These are phyloP conservation scores for Megaceryle maxima DNA, from an alignment of 2,113 vertebrate genomes.

Conservation along the genomic window DNA sequence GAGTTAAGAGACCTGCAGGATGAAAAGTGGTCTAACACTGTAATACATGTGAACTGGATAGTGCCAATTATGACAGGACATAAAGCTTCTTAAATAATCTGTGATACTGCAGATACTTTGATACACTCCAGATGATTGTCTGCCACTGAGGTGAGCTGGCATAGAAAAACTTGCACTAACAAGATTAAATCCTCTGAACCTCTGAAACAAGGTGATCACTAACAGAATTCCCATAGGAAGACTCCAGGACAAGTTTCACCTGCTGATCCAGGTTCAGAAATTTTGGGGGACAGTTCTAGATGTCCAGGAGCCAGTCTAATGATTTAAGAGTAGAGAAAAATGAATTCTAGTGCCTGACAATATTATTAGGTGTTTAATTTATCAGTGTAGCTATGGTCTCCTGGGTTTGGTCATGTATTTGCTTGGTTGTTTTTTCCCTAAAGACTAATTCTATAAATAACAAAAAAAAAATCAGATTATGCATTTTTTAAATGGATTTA, in stretches of 20 bases:
- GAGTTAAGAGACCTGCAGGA: not conserved
- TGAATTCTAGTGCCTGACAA: not conserved
- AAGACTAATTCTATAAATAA: not conserved
- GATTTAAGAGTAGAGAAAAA: not conserved
- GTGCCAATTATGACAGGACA: not conserved
- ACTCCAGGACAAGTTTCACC: not conserved
- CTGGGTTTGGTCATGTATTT: not conserved
- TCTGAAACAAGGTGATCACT: not conserved
- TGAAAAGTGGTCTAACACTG: not conserved
- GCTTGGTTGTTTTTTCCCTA: not conserved
- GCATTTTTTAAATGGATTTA: not conserved
- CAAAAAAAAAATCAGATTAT: not conserved
- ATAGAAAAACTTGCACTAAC: not conserved
- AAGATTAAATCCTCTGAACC: not conserved
- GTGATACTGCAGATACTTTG: not conserved
- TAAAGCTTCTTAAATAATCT: not conserved
- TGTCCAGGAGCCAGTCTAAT: not conserved
- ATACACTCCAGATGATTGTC: not conserved
- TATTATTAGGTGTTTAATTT: not conserved
- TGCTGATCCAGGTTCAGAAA: not conserved
- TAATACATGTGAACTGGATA: not conserved
- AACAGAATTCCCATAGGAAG: not conserved
- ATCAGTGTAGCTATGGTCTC: not conserved
- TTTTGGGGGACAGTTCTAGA: not conserved
- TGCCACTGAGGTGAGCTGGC: not conserved